phyloP scores from a whole-genome alignment of 1,140 invertebrate genomes.

The Heliconius congener region DNA sequence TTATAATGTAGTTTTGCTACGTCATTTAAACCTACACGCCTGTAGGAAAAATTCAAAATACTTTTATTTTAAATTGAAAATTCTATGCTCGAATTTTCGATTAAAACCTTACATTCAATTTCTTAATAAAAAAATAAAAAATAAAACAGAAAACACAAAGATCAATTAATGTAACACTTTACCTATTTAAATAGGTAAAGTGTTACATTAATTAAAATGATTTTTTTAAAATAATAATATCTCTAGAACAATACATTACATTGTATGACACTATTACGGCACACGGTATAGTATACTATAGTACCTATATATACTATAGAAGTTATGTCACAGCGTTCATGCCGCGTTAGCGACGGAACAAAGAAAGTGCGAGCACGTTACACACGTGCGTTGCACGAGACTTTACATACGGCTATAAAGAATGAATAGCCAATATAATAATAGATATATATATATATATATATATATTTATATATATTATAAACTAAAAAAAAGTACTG shows the following conservation, averaged over 20 bases:
- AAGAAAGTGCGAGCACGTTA: constrained; percentile 34
- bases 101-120: no score
- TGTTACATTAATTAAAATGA: neutral
- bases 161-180: no score
- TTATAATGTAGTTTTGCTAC: no score
- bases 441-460: neutral
- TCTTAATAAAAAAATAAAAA: no score
- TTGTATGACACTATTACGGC: neutral
- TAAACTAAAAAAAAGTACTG: no score
- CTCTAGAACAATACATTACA: neutral
- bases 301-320: neutral
- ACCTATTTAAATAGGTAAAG: neutral
- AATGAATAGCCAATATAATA: constrained; percentile 2
- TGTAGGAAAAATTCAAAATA: no score
- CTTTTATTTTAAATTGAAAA: no score
- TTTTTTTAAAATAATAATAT: neutral
- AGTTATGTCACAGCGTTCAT: constrained; percentile 30
- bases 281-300: neutral
- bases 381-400: constrained; percentile 38
- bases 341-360: constrained; percentile 24
- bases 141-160: no score
- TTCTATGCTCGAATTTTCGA: no score
- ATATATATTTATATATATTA: no score
- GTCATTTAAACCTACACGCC: no score
- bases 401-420: constrained; percentile 32